Evolutionary conservation across 2,113 vertebrate species (phyloP).

Genomic region (Peromyscus leucopus): DNA sequence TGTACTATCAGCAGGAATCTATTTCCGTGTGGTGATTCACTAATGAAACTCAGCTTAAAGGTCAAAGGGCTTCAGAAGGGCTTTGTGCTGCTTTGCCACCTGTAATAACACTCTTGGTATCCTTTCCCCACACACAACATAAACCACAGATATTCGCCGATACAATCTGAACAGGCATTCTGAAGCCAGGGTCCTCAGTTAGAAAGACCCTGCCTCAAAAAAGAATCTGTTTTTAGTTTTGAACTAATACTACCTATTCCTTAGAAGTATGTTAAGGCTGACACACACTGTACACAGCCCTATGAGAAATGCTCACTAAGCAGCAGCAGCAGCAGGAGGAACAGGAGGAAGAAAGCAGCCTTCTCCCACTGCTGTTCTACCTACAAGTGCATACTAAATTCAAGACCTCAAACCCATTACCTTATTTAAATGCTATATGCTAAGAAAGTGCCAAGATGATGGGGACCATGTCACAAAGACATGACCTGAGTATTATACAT

Average conservation of each 20-base stretch:
- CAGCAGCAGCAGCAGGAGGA: not conserved
- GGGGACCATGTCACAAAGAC: not conserved
- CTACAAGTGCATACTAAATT: not conserved
- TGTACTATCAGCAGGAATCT: not conserved
- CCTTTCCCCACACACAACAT: not conserved
- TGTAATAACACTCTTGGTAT: not conserved
- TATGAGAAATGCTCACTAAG: not conserved
- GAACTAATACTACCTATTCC: not conserved
- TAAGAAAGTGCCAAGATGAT: not conserved
- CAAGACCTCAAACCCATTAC: not conserved
- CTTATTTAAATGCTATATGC: not conserved
- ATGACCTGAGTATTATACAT: not conserved
- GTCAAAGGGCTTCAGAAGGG: not conserved
- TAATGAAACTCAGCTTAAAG: conserved; percentile 44
- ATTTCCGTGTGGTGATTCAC: not conserved
- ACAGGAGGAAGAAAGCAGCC: not conserved
- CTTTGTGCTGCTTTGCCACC: not conserved
- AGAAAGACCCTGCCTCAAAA: not conserved
- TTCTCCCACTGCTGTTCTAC: not conserved
- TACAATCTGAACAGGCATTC: not conserved
- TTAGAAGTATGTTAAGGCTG: not conserved
- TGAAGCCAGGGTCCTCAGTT: not conserved
- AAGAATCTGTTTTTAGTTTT: not conserved
- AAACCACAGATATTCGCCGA: not conserved
- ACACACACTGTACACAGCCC: not conserved